Percentiles rank a stretch among this genome's conserved stretches.
Evolutionary conservation across 2,113 vertebrate species (phyloP).

Genomic region (Vidua chalybeata): DNA sequence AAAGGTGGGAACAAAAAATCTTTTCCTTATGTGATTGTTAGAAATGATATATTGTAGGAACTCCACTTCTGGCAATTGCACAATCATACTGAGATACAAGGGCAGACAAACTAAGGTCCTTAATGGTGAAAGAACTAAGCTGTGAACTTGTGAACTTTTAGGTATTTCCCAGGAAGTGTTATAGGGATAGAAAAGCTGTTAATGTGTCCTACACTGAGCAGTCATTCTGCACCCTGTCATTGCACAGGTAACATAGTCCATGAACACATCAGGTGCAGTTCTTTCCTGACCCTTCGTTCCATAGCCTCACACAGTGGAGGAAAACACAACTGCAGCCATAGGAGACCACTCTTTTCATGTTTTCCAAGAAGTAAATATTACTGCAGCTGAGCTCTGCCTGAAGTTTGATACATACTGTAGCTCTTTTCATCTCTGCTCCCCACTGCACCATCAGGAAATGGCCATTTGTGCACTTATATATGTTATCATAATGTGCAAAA

Average conservation of each 20-base stretch:
- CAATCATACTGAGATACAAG: background rate
- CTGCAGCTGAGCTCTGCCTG: background rate
- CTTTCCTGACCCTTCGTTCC: background rate
- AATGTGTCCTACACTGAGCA: background rate
- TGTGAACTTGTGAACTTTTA: background rate
- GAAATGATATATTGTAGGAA: background rate
- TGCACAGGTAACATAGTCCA: background rate
- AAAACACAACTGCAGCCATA: background rate
- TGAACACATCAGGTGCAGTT: background rate
- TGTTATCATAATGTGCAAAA: constrained; percentile 26
- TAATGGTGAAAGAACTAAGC: background rate
- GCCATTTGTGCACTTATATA: background rate
- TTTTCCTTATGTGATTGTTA: background rate
- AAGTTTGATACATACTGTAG: background rate
- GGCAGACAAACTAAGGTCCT: background rate
- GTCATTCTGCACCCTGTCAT: background rate
- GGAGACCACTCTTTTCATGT: background rate
- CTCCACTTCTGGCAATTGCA: background rate
- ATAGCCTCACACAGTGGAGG: background rate
- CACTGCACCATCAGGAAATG: background rate
- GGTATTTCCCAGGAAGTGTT: background rate
- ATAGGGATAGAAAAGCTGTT: background rate
- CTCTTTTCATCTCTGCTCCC: background rate
- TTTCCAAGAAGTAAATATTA: background rate
- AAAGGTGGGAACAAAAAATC: background rate